phyloP scores from a whole-genome alignment of 2,797 vertebrate species.

The Thripadectes ignobilis region DNA sequence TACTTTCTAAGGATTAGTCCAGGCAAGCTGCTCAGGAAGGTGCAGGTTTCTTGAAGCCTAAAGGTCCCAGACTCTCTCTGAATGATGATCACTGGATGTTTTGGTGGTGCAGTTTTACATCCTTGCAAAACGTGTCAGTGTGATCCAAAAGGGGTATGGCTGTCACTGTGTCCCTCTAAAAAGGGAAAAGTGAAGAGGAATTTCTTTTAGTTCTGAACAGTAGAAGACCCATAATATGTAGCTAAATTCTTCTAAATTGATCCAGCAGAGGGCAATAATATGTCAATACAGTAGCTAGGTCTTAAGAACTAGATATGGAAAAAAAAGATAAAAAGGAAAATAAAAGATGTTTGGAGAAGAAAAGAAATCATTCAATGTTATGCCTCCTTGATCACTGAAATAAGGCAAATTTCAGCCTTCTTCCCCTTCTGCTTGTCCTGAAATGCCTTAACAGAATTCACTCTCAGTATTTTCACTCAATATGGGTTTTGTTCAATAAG shows the following conservation, averaged over 20 bases:
- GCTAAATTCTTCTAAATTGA: conserved; percentile 46
- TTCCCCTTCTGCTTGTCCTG: neutral
- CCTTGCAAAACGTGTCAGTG: neutral
- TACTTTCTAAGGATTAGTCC: neutral
- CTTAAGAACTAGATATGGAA: neutral
- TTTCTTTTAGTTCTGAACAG: neutral
- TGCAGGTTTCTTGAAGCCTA: neutral
- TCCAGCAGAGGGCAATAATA: conserved; percentile 68
- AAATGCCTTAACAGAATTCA: neutral
- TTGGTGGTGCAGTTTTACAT: neutral
- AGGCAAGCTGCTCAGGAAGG: neutral
- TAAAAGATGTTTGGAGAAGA: neutral
- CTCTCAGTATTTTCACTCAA: neutral
- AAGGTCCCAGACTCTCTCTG: neutral
- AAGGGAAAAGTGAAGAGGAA: neutral
- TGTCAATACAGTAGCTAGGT: conserved; percentile 42
- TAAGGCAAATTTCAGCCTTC: neutral
- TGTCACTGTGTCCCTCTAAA: neutral
- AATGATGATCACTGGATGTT: neutral
- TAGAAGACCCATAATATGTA: neutral
- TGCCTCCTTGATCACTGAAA: neutral
- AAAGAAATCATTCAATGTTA: neutral
- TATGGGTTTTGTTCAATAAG: conserved; percentile 7
- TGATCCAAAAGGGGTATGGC: neutral
- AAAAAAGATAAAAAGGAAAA: neutral